Percentiles rank a stretch among this genome's conserved stretches.
phyloP scores from a whole-genome alignment of 30 jellyfish, hydroid and myxozoan species.

The Catostylus mosaicus region DNA sequence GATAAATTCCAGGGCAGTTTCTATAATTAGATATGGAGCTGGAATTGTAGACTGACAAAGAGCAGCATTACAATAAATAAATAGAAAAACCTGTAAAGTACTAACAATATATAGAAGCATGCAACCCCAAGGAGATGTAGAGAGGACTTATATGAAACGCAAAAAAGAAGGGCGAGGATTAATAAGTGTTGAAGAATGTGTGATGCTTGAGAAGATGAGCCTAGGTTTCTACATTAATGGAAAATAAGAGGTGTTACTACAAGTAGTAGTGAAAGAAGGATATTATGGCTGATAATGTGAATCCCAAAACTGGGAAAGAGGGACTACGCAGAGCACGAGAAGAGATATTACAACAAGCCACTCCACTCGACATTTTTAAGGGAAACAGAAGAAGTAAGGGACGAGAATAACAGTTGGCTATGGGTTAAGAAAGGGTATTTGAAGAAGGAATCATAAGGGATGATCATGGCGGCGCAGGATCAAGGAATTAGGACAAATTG shows the following conservation, averaged over 20 bases:
- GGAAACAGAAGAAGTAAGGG: not conserved
- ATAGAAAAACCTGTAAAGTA: not conserved
- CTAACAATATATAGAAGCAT: constrained; percentile 9
- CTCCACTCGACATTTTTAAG: not conserved
- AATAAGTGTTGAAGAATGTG: not conserved
- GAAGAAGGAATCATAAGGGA: not conserved
- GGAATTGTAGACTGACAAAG: not conserved
- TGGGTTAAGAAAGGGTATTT: not conserved
- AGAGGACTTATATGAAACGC: not conserved
- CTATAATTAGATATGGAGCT: constrained; percentile 11
- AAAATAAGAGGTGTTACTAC: not conserved
- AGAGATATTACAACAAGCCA: not conserved
- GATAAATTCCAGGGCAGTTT: not conserved
- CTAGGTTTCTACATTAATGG: not conserved
- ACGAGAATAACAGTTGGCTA: not conserved
- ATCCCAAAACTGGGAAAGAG: not conserved
- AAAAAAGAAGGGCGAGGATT: not conserved
- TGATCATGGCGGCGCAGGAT: not conserved
- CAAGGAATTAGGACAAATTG: not conserved
- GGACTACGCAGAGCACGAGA: not conserved
- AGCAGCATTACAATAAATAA: constrained; percentile 9
- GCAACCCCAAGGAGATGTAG: constrained; percentile 1
- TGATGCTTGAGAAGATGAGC: not conserved
- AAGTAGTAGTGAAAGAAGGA: not conserved
- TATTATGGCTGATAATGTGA: not conserved